Conservation (phyloP, 2,797 vertebrate species). For the Lepilemur septentrionalis region DNA sequence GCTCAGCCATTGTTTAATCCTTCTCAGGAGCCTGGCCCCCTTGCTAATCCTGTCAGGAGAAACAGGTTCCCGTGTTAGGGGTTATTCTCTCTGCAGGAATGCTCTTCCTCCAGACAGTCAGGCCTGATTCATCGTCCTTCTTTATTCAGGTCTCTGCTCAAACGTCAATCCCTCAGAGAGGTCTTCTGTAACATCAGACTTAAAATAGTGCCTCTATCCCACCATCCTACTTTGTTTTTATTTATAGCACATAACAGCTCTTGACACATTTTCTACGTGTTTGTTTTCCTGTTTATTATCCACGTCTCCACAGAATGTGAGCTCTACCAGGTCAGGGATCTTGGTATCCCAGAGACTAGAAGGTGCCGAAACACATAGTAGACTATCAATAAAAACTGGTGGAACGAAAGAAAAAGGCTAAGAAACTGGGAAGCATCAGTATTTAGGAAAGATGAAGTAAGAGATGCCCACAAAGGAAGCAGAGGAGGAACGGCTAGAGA, state of each 20-base stretch:
- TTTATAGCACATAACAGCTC: not conserved
- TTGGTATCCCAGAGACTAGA: not conserved
- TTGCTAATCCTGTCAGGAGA: not conserved
- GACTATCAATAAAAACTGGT: not conserved
- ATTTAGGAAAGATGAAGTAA: not conserved
- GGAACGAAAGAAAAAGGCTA: not conserved
- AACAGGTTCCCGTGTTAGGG: not conserved
- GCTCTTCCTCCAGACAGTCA: too few species aligned
- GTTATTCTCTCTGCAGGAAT: not conserved
- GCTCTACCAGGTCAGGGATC: not conserved
- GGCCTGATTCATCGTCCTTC: not conserved
- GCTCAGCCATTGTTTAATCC: not conserved
- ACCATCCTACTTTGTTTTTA: not conserved
- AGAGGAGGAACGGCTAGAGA: not conserved
- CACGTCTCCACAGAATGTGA: not conserved
- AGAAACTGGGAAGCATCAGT: not conserved
- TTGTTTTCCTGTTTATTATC: not conserved
- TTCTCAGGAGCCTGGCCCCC: not conserved
- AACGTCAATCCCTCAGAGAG: not conserved
- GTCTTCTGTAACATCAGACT: not conserved
- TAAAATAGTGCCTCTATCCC: not conserved
- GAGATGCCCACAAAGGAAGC: not conserved
- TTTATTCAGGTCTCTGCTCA: not conserved
- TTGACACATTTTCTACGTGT: not conserved
- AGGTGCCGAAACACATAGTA: not conserved